Conservation (phyloP, 2,797 vertebrate genomes). For the Perodicticus potto region DNA sequence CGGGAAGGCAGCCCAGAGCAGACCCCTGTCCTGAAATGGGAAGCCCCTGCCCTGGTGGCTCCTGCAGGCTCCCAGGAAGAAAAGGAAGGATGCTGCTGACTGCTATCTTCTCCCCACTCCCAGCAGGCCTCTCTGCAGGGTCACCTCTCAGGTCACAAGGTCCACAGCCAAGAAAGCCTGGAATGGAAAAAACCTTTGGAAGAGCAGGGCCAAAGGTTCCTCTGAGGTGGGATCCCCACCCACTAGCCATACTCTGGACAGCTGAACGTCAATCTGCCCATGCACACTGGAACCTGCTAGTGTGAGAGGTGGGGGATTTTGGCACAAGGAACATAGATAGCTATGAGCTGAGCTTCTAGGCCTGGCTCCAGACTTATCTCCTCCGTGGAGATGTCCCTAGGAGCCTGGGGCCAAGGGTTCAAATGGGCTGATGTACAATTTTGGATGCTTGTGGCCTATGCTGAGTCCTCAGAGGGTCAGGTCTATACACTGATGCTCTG, state of each 20-base stretch:
- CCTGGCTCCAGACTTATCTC: not conserved
- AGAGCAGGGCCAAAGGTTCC: not conserved
- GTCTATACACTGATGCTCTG: not conserved
- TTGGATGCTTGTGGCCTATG: not conserved
- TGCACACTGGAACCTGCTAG: not conserved
- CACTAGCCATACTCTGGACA: not conserved
- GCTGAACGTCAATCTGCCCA: not conserved
- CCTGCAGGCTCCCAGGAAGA: not conserved
- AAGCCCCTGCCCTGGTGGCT: not conserved
- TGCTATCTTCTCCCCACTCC: not conserved
- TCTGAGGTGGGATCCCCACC: not conserved
- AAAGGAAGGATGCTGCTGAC: not conserved
- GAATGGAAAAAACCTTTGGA: not conserved
- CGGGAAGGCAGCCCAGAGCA: not conserved
- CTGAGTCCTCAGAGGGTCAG: not conserved
- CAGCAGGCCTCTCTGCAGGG: not conserved
- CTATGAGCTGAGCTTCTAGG: not conserved
- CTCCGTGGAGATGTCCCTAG: not conserved
- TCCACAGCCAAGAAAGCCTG: not conserved
- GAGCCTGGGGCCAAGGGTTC: not conserved
- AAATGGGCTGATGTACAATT: not conserved
- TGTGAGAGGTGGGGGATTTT: not conserved
- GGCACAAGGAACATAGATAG: not conserved
- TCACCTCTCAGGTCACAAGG: not conserved
- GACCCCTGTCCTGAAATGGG: not conserved